These are phyloP conservation scores for Macquaria australasica DNA, from an alignment of 2,113 vertebrate genomes.

Conservation along the genomic window DNA sequence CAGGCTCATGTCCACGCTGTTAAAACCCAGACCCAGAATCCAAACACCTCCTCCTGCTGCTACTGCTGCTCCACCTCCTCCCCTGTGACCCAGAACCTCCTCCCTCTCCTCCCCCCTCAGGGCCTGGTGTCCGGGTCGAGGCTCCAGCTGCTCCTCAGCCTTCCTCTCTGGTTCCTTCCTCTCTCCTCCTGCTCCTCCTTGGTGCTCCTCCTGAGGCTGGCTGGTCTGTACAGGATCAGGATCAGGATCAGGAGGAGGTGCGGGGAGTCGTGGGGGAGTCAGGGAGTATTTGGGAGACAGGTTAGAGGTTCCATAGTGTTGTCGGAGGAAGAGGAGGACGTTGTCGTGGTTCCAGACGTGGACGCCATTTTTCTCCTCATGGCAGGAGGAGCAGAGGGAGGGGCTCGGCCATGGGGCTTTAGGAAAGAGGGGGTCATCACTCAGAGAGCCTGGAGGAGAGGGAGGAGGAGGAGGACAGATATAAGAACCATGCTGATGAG, in stretches of 20 bases:
- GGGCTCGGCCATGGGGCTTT: slow-evolving; percentile 94
- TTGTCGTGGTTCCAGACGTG: slow-evolving; percentile 89
- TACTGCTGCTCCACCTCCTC: background rate
- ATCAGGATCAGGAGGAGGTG: slow-evolving; percentile 1
- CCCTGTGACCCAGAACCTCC: background rate
- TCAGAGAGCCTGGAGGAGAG: slow-evolving; percentile 86
- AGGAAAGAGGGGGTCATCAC: slow-evolving; percentile 93
- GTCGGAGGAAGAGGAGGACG: slow-evolving; percentile 88
- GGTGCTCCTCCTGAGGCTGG: background rate
- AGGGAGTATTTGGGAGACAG: slow-evolving; percentile 82
- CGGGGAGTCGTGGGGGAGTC: background rate
- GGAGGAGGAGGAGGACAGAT: background rate
- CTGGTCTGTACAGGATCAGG: background rate
- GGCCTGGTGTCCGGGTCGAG: background rate
- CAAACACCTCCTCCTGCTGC: slow-evolving; percentile 66
- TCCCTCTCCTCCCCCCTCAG: background rate
- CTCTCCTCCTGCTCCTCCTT: slow-evolving; percentile 1
- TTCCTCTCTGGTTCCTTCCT: background rate
- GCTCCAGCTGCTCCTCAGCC: background rate
- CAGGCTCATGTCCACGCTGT: slow-evolving; percentile 96
- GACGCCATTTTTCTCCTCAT: slow-evolving; percentile 88
- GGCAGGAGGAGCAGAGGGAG: slow-evolving; percentile 90
- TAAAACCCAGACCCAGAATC: slow-evolving; percentile 92
- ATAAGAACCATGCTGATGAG: no score
- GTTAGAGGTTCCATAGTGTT: slow-evolving; percentile 86